Base-by-base conservation (phyloP, 2,113 vertebrate species). In the Colossoma macropomum region DNA sequence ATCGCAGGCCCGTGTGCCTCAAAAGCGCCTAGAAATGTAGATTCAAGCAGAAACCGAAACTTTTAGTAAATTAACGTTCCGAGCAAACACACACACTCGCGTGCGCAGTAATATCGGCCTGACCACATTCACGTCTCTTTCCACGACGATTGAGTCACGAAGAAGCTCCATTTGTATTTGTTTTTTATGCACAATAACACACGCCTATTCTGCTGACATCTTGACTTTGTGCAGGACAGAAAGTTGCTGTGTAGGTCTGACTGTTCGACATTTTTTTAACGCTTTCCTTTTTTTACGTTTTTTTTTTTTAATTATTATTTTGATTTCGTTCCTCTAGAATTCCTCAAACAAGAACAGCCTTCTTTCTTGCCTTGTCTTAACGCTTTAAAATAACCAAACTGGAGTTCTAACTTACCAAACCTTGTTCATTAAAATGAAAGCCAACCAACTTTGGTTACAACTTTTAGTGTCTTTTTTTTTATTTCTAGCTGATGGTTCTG, bases 321-420 rank as follows among this genome's bases (percentile, higher is more conserved):
- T 92, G 82, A 93, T 80, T 92, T 90, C 89, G 92, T 93, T 94
- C 93, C 96, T 97, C 93, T 96, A 96, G 95, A 95, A 91, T 96
- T 96, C 93, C 94, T 96, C 95, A 95, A 95, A 97, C 93, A 89
- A 93, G 95, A 97, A 93, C 96, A 96, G 96, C 97, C 97, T 98
- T 97, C 96, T 97, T 96, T 97, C 96, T 97, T 96, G 96, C 97
- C 97, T 98, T 98, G 95, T 97, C 96, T 97, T 98, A 97, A 98
- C 94, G 96, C 97, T 98, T 98, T 98, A 98, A 99, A 97, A 93
- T 95, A 98, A 97, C 97, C 97, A 97, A 98, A 97, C 96, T 97
- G 97, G 96, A 98, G 96, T 96, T 98, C 96, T 95, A 95, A 96
- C 95, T n/a, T 95, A 97, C 96, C 97, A 97, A 98, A 97, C 96